Evolutionary conservation across 2,888 invertebrate species (phyloP), one percentile per base, ranked within the genome.

Genomic region (Kryphioiulus occultus): DNA sequence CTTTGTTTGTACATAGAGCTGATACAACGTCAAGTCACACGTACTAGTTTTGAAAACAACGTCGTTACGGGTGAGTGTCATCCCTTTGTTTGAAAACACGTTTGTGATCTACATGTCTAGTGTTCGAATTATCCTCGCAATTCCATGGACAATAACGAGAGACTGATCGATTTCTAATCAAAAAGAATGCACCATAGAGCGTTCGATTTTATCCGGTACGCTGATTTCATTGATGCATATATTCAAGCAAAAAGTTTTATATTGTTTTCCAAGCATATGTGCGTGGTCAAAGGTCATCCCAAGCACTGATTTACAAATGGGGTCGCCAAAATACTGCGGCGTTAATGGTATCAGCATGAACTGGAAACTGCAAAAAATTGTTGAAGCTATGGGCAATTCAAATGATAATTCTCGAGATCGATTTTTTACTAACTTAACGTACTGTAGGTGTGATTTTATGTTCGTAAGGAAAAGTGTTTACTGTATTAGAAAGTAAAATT

Each of bases 51-150:
- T 15, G 53, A 53, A 53, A 53, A 53, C n/a, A 53, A n/a, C 53
- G n/a, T n/a, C n/a, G 53, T 53, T 53, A 53, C 53, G 53, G 53
- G 53, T 53, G 53, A 53, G 53, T 53, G 53, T 53, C 53, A 53
- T 53, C 53, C 47, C 53, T 53, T 53, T 53, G 53, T 53, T 44
- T 44, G 44, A 12, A 44, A 44, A 44, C 44, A 44, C 15, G 44
- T 44, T 53, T 53, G 53, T n/a, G 53, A 53, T 19, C n/a, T 7
- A 53, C n/a, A n/a, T 4, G 5, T n/a, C n/a, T n/a, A 53, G n/a
- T 53, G 19, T 53, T 4, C 53, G 53, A n/a, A 53, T 53, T 7
- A 53, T n/a, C 47, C n/a, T 53, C 53, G 53, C 53, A n/a, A 53
- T 53, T 53, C n/a, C 53, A n/a, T 15, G 53, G n/a, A n/a, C n/a